A percentile compares a stretch with the other conserved stretches of the same genome.
Evolutionary conservation across 2,888 invertebrate genomes (phyloP).

Genomic region (Entomobrya proxima): DNA sequence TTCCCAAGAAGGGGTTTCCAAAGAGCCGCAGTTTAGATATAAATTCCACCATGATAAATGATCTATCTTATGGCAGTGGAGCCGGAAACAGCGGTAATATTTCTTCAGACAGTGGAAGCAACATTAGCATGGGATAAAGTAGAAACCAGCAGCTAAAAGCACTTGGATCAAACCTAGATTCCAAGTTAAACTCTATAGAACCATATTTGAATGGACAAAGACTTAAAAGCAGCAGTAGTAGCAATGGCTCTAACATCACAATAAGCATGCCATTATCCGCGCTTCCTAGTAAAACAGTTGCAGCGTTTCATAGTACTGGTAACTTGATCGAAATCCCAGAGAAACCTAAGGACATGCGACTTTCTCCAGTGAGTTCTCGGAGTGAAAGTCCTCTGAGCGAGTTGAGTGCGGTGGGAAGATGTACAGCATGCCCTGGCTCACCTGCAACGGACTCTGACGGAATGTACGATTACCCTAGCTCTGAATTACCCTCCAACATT

Average conservation of each 20-base stretch:
- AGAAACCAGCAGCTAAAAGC: conserved; percentile 69
- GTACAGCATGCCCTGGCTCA: conserved; percentile 77
- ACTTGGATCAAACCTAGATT: conserved; percentile 75
- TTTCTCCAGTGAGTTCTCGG: conserved; percentile 87
- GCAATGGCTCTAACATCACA: conserved; percentile 41
- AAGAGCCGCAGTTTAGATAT: conserved; percentile 81
- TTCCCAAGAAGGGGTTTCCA: conserved; percentile 77
- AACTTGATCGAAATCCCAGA: conserved; percentile 70
- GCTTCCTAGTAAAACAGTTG: conserved; percentile 47
- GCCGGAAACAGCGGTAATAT: conserved; percentile 17
- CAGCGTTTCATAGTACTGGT: conserved; percentile 51
- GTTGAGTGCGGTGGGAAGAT: conserved; percentile 78
- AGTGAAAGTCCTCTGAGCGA: conserved; percentile 89
- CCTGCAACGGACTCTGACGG: conserved; percentile 89
- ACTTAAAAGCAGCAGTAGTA: neutral
- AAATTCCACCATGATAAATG: conserved; percentile 74
- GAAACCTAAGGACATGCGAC: conserved; percentile 79
- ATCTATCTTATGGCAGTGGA: conserved; percentile 7
- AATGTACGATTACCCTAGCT: conserved; percentile 87
- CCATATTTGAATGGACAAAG: conserved; percentile 53
- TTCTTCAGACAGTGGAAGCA: neutral
- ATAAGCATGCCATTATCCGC: conserved; percentile 62
- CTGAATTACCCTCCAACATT: conserved; percentile 79
- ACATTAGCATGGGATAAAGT: conserved; percentile 3
- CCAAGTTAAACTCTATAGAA: conserved; percentile 74